These are phyloP conservation scores for Ptychobarbus kaznakovi DNA, from an alignment of 2,797 vertebrate genomes.

Conservation along the genomic window DNA sequence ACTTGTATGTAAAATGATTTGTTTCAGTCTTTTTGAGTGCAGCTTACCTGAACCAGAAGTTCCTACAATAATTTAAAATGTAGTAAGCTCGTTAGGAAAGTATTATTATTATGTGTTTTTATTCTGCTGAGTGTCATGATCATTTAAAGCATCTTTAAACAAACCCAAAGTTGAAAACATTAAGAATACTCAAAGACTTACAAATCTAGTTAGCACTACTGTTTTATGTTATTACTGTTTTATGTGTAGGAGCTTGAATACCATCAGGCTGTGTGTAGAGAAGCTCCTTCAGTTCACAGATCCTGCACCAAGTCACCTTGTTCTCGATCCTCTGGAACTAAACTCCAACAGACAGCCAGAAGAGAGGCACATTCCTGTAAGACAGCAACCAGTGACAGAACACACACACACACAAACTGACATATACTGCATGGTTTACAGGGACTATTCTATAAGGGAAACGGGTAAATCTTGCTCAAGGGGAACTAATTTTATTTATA, in stretches of 20 bases:
- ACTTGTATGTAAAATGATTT: too few relatives aligned
- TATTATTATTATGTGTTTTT: too few relatives aligned
- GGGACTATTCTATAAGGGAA: background rate
- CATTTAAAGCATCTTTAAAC: background rate
- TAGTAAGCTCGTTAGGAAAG: background rate
- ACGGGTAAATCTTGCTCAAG: background rate
- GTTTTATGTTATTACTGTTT: constrained; percentile 4
- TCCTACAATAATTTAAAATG: background rate
- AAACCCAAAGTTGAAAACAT: background rate
- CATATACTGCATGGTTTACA: background rate
- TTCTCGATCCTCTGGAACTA: constrained; percentile 63
- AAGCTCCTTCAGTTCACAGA: constrained; percentile 72
- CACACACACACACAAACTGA: background rate
- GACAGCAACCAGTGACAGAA: constrained; percentile 76
- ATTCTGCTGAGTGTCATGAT: too few relatives aligned
- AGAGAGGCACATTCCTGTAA: constrained; percentile 73
- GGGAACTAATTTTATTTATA: background rate
- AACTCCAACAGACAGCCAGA: constrained; percentile 71
- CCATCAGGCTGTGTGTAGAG: constrained; percentile 81
- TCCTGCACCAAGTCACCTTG: constrained; percentile 72
- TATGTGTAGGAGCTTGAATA: constrained; percentile 82
- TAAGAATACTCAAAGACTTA: background rate
- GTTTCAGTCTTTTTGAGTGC: background rate
- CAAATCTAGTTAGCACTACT: background rate
- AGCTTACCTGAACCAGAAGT: background rate